Evolutionary conservation across 2,888 invertebrate species (phyloP).

Genomic region (Priocnemis perturbator): DNA sequence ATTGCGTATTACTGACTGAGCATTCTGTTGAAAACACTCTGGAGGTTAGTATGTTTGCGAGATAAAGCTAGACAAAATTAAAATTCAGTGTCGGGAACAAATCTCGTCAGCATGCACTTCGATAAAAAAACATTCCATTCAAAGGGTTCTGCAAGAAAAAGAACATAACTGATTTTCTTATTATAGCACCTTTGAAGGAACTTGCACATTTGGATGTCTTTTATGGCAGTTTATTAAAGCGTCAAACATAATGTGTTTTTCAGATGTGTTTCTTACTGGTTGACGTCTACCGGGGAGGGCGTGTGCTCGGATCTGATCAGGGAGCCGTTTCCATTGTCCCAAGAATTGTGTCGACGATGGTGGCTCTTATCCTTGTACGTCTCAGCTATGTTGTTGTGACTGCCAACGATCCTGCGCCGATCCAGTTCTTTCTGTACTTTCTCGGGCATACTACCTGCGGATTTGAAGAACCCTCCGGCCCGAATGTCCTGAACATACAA

Average conservation of each 20-base stretch:
- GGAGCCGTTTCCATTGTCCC: slow-evolving; percentile 68
- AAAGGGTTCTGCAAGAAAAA: no score
- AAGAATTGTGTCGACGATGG: slow-evolving; percentile 69
- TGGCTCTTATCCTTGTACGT: slow-evolving; percentile 69
- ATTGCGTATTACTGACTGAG: no score
- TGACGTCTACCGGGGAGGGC: slow-evolving; percentile 57
- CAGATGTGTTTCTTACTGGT: slow-evolving; percentile 39
- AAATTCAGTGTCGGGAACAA: no score
- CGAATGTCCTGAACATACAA: slow-evolving; percentile 47
- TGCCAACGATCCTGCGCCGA: slow-evolving; percentile 80
- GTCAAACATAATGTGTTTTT: no score
- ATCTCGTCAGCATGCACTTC: no score
- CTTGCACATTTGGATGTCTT: no score
- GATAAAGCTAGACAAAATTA: no score
- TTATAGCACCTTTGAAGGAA: background rate
- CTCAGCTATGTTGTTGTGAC: slow-evolving; percentile 73
- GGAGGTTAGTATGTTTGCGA: no score
- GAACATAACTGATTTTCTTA: background rate
- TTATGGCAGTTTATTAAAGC: no score
- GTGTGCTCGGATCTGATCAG: slow-evolving; percentile 60
- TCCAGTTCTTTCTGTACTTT: slow-evolving; percentile 82
- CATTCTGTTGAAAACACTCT: no score
- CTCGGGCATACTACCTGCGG: slow-evolving; percentile 78
- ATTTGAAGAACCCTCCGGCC: slow-evolving; percentile 59
- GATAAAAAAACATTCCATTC: no score